Evolutionary conservation across 2,113 vertebrate genomes (phyloP), one percentile per base, ranked within the genome.

Genomic region (Dendropsophus ebraccatus): DNA sequence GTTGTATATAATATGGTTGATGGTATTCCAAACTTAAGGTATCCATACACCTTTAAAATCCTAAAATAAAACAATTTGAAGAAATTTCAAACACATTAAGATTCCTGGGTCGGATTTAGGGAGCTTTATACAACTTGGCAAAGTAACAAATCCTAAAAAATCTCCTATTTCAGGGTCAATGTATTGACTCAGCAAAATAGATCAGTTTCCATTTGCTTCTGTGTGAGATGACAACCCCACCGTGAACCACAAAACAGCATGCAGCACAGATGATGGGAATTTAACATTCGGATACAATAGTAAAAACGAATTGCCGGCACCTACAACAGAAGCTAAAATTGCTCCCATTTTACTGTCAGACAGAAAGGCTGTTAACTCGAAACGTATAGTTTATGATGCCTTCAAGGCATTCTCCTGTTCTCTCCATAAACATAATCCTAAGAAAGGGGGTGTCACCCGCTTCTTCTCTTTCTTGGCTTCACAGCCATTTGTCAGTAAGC

Each of bases 401-500:
- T 75, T 49, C 13, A 2, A 75, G 72, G 28, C 76, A 12, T 32
- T 32, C 4, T 54, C 28, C 30, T 4, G 30, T 32, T 23, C 23
- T 54, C 76, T 32, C 50, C 28, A 50, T 21, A 54, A 75, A 54
- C n/a, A 30, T 2, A 28, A 13, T 28, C 25, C 9, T 14, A 25
- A 37, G 28, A 47, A 14, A 49, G 14, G 47, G 65, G 47, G 67
- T 73, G 54, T 84, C 52, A 35, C 35, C 56, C 9, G 5, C 54
- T 32, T 73, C 60, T 83, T 28, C 56, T 25, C 14, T 65, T 62
- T 62, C 28, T 73, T 54, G 52, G 54, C 74, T n/a, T n/a, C 25
- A 54, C 70, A 60, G 16, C 52, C 35, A 84, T 75, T 74, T 74
- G 25, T 73, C 80, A 69, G 25, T 1, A 28, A 28, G 70, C 0